phyloP scores from a whole-genome alignment of 64 coral and sea anemone species.

The Anthopleura sola region DNA sequence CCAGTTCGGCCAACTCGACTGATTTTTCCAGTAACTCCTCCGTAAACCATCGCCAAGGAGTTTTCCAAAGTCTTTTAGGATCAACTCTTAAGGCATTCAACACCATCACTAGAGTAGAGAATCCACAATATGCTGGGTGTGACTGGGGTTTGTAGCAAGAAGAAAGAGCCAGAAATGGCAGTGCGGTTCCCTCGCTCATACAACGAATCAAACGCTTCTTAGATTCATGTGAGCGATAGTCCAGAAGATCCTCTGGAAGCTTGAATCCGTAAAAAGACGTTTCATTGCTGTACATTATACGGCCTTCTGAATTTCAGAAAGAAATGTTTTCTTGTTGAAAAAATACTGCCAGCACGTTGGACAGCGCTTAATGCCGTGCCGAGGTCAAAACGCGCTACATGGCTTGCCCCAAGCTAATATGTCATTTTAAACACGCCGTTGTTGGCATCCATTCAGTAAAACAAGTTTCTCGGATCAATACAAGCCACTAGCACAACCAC shows the following conservation, averaged over 20 bases:
- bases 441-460: neutral
- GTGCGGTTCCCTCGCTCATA: conserved; percentile 48
- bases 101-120: conserved; percentile 69
- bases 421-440: neutral
- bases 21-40: conserved; percentile 77
- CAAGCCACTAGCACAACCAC: neutral
- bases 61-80: conserved; percentile 73
- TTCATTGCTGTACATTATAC: neutral
- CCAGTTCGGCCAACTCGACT: conserved; percentile 23
- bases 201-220: conserved; percentile 68
- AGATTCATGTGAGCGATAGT: conserved; percentile 77
- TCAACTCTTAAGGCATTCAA: conserved; percentile 74
- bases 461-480: neutral
- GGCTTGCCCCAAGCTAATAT: no score
- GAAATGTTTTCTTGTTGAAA: no score
- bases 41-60: conserved; percentile 82
- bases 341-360: no score
- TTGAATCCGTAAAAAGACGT: conserved; percentile 46
- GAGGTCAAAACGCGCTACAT: no score
- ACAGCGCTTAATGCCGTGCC: no score
- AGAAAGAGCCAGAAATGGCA: conserved; percentile 54
- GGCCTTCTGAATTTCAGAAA: neutral
- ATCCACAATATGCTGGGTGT: conserved; percentile 68
- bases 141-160: conserved; percentile 79
- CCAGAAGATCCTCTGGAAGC: conserved; percentile 60